These are phyloP conservation scores for Talpa occidentalis DNA, from an alignment of 2,113 vertebrate species.

Conservation along the genomic window DNA sequence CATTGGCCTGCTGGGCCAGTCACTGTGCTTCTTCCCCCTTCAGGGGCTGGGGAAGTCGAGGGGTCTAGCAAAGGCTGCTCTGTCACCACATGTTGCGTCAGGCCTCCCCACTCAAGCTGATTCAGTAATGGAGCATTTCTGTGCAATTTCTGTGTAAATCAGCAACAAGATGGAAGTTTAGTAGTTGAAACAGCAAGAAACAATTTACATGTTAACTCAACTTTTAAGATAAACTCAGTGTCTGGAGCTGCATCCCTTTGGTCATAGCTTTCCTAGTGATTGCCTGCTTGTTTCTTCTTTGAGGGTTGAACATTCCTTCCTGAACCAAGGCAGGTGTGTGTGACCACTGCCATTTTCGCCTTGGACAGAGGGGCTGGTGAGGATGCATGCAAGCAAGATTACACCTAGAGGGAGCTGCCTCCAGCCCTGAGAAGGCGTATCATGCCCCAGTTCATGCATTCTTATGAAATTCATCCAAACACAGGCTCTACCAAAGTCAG, in stretches of 20 bases:
- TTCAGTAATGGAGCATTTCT: rapidly evolving
- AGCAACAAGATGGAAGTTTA: not conserved
- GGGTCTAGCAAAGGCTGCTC: not conserved
- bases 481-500: not conserved
- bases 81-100: no score
- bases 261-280: not conserved
- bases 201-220: slow-evolving; percentile 27
- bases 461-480: not conserved
- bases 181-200: not conserved
- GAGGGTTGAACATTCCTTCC: not conserved
- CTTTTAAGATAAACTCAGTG: not conserved
- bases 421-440: not conserved
- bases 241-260: not conserved
- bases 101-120: not conserved
- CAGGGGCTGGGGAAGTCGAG: no score
- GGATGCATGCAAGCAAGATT: rapidly evolving
- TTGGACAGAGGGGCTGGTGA: not conserved
- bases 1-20: not conserved
- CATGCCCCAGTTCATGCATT: not conserved
- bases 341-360: rapidly evolving
- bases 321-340: not conserved
- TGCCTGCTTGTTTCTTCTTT: not conserved
- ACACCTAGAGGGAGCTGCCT: not conserved
- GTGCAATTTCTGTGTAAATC: not conserved
- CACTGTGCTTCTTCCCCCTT: rapidly evolving